Evolutionary conservation across 2,797 vertebrate species (phyloP).

Genomic region (Paedocypris micromegethes): DNA sequence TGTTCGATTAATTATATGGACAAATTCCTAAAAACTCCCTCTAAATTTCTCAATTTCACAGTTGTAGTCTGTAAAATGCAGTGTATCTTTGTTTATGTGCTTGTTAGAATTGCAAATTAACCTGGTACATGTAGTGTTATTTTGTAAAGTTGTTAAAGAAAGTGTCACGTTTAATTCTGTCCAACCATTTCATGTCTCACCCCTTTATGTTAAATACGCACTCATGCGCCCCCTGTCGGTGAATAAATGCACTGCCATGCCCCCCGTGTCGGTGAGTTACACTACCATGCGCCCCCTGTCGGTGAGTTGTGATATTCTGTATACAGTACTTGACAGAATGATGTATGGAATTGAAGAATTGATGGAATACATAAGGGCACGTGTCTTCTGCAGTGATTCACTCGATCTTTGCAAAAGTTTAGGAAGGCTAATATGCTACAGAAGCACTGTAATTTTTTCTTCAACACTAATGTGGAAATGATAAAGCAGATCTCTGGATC

Average conservation of each 20-base stretch:
- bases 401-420: conserved; percentile 54
- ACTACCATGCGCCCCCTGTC: conserved; percentile 66
- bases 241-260: conserved; percentile 9
- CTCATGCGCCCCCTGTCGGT: conserved; percentile 67
- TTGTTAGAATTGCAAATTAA: conserved; percentile 65
- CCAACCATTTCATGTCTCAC: conserved; percentile 8
- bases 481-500: conserved; percentile 75
- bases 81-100: conserved; percentile 66
- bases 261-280: conserved; percentile 42
- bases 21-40: background rate
- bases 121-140: conserved; percentile 67
- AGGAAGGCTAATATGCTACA: conserved; percentile 78
- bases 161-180: conserved; percentile 27
- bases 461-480: conserved; percentile 70
- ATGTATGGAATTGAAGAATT: background rate
- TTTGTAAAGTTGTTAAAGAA: conserved; percentile 68
- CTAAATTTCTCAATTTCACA: conserved; percentile 39
- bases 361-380: conserved; percentile 7
- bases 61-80: conserved; percentile 42
- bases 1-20: conserved; percentile 2
- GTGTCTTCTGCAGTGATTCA: conserved; percentile 47
- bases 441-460: conserved; percentile 55
- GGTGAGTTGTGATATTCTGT: conserved; percentile 60
- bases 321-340: conserved; percentile 51
- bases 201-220: conserved; percentile 50